Conservation (phyloP, 2,888 invertebrate genomes). For the Erebia palarica region DNA sequence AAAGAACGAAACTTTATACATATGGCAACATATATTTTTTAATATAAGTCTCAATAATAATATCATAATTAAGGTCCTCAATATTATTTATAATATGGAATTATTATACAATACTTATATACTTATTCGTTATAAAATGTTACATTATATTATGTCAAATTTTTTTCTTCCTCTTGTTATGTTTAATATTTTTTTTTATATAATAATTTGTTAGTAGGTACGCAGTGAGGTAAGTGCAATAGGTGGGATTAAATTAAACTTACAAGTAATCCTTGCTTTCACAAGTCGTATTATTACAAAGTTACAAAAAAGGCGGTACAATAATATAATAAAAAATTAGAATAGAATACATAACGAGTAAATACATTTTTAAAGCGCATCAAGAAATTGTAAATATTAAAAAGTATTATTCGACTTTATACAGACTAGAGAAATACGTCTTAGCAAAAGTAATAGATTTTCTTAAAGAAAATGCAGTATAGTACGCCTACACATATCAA, state of each 20-base stretch:
- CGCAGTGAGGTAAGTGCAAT: conserved; percentile 4
- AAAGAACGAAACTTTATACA: no score
- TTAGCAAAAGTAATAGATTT: conserved; percentile 2
- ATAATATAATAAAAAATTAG: background rate
- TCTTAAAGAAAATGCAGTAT: background rate
- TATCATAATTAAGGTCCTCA: background rate
- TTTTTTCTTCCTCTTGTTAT: background rate
- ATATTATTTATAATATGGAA: background rate
- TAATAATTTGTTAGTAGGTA: background rate
- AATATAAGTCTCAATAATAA: background rate
- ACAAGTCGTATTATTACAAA: background rate
- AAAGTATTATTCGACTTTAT: conserved; percentile 13
- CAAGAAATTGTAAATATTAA: conserved; percentile 13
- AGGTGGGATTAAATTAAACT: conserved; percentile 12
- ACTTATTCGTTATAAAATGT: no score
- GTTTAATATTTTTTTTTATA: background rate
- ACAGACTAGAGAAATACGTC: conserved; percentile 19
- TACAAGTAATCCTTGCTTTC: conserved; percentile 11
- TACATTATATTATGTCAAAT: no score
- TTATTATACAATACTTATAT: no score
- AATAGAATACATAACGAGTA: background rate
- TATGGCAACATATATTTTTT: no score
- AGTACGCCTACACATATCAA: background rate
- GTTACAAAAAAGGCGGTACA: conserved; percentile 7
- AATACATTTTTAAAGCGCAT: conserved; percentile 20